phyloP scores from a whole-genome alignment of 2,113 vertebrate species.

The Siphamia tubifer region DNA sequence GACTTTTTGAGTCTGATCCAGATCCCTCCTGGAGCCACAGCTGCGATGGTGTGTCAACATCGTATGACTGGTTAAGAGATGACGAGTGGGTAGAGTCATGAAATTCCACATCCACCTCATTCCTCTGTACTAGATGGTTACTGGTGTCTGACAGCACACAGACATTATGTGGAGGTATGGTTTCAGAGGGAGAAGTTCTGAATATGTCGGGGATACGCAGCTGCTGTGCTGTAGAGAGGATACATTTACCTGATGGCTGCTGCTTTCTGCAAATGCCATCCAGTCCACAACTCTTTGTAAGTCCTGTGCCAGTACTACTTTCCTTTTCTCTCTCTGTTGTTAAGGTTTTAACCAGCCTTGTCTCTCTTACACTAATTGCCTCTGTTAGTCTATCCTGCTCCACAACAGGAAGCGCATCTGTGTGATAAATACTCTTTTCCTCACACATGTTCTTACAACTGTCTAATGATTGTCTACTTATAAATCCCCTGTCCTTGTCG shows the following conservation, averaged over 20 bases:
- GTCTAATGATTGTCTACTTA: constrained; percentile 7
- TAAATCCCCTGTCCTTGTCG: not conserved
- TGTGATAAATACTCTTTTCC: not conserved
- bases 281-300: not conserved
- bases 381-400: not conserved
- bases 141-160: constrained; percentile 34
- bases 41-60: constrained; percentile 69
- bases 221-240: constrained; percentile 44
- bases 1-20: not conserved
- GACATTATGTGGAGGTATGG: not conserved
- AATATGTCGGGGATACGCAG: constrained; percentile 52
- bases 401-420: not conserved
- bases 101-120: not conserved
- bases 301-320: not conserved
- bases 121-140: constrained; percentile 13
- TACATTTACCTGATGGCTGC: constrained; percentile 1
- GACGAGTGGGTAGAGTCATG: constrained; percentile 2
- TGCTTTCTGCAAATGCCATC: not conserved
- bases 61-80: constrained; percentile 70
- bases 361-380: not conserved
- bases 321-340: constrained; percentile 1
- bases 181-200: constrained; percentile 9
- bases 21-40: constrained; percentile 57
- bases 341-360: constrained; percentile 1
- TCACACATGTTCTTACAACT: not conserved